A percentile compares a stretch with the other conserved stretches of the same genome.
phyloP scores from a whole-genome alignment of 2,888 invertebrate species.

The Ligdia adustata region DNA sequence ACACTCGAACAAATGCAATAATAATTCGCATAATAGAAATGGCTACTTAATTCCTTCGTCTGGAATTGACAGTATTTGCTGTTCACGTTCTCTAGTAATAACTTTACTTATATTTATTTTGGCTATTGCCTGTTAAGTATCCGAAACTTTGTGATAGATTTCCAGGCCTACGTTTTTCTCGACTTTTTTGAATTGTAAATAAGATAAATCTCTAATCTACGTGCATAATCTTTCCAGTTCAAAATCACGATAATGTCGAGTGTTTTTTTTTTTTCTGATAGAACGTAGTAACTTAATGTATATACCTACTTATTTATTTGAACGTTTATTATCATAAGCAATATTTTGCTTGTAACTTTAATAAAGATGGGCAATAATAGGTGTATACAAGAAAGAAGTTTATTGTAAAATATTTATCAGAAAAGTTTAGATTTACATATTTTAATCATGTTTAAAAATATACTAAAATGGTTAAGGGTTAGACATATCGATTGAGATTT shows the following conservation, averaged over 20 bases:
- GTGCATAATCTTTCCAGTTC: conserved; percentile 63
- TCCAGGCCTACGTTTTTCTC: conserved; percentile 69
- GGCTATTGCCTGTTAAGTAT: conserved; percentile 77
- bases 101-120: conserved; percentile 62
- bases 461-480: conserved; percentile 66
- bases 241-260: conserved; percentile 60
- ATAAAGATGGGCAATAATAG: conserved; percentile 78
- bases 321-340: conserved; percentile 45
- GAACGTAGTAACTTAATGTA: conserved; percentile 48
- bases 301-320: conserved; percentile 63
- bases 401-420: conserved; percentile 72
- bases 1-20: conserved; percentile 73
- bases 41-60: conserved; percentile 65
- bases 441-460: conserved; percentile 60
- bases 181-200: conserved; percentile 75
- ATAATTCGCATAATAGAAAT: conserved; percentile 69
- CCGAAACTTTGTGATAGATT: conserved; percentile 74
- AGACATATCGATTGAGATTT: conserved; percentile 57
- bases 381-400: conserved; percentile 69
- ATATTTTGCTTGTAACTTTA: conserved; percentile 53
- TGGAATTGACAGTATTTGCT: conserved; percentile 65
- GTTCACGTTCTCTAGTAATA: conserved; percentile 54
- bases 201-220: conserved; percentile 69
- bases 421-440: conserved; percentile 59
- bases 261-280: conserved; percentile 54